These are phyloP conservation scores for Crossocerus cetratus DNA, from an alignment of 2,888 invertebrate genomes.

Conservation along the genomic window DNA sequence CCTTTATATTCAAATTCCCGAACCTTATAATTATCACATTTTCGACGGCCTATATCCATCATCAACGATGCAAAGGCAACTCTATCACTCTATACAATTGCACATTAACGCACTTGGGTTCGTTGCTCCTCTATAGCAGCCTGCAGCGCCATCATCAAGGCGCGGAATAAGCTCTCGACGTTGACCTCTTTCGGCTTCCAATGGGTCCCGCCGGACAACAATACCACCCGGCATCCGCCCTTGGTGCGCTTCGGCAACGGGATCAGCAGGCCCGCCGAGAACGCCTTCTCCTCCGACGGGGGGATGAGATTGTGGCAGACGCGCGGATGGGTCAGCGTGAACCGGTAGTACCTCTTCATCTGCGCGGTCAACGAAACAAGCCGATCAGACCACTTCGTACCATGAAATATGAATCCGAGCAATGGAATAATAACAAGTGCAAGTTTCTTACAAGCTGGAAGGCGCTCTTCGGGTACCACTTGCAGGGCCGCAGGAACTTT, in stretches of 20 bases:
- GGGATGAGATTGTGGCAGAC: slow-evolving; percentile 83
- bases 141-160: slow-evolving; percentile 84
- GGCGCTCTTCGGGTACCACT: slow-evolving; percentile 91
- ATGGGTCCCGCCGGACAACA: slow-evolving; percentile 84
- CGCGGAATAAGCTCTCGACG: slow-evolving; percentile 84
- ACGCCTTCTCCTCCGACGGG: slow-evolving; percentile 80
- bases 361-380: slow-evolving; percentile 67
- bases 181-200: slow-evolving; percentile 87
- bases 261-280: slow-evolving; percentile 82
- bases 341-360: slow-evolving; percentile 86
- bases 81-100: background rate
- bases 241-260: slow-evolving; percentile 85
- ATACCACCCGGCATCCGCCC: slow-evolving; percentile 83
- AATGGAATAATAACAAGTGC: too few species aligned
- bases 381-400: background rate
- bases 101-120: slow-evolving; percentile 80
- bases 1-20: too few species aligned
- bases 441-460: slow-evolving; percentile 83
- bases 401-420: background rate
- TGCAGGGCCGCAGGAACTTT: slow-evolving; percentile 90
- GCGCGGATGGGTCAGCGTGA: slow-evolving; percentile 81
- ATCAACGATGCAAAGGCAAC: background rate
- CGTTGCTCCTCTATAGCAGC: slow-evolving; percentile 88
- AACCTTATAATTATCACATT: too few species aligned
- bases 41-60: too few species aligned